These are phyloP conservation scores for Amiota communis DNA, from an alignment of 2,888 invertebrate species.

Conservation along the genomic window DNA sequence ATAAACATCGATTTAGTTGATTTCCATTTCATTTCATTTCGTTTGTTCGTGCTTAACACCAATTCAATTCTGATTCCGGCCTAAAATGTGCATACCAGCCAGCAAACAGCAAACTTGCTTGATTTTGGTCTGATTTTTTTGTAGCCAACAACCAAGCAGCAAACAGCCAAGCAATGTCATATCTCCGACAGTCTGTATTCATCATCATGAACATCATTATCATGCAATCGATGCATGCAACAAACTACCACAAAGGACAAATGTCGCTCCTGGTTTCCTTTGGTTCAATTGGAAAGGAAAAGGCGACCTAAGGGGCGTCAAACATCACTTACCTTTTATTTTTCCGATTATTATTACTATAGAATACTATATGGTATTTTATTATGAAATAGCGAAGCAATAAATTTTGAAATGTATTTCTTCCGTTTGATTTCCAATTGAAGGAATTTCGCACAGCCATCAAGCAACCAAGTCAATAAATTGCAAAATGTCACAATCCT, in stretches of 20 bases:
- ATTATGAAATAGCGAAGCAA: constrained; percentile 46
- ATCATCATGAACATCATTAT: constrained; percentile 6
- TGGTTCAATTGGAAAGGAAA: no score
- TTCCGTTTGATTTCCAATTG: constrained; percentile 62
- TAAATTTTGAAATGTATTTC: constrained; percentile 50
- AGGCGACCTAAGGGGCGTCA: constrained; percentile 2
- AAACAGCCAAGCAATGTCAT: background rate
- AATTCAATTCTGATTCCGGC: constrained; percentile 60
- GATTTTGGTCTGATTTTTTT: no score
- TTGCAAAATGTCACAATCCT: constrained; percentile 61
- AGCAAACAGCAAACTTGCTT: background rate
- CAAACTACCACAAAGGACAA: constrained; percentile 59
- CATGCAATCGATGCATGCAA: constrained; percentile 28
- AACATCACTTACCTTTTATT: constrained; percentile 64
- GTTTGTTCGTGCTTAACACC: constrained; percentile 67
- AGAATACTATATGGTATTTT: background rate
- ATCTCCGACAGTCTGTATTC: background rate
- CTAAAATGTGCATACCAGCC: background rate
- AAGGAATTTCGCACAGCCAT: constrained; percentile 48
- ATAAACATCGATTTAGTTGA: constrained; percentile 25
- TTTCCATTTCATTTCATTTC: constrained; percentile 43
- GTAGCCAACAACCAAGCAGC: background rate
- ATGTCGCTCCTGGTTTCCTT: constrained; percentile 34
- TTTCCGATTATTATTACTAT: constrained; percentile 20
- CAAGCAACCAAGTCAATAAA: constrained; percentile 51